Percentiles rank a stretch among this genome's conserved stretches.
Evolutionary conservation across 2,797 vertebrate genomes (phyloP).

Genomic region (Arvicola amphibius): DNA sequence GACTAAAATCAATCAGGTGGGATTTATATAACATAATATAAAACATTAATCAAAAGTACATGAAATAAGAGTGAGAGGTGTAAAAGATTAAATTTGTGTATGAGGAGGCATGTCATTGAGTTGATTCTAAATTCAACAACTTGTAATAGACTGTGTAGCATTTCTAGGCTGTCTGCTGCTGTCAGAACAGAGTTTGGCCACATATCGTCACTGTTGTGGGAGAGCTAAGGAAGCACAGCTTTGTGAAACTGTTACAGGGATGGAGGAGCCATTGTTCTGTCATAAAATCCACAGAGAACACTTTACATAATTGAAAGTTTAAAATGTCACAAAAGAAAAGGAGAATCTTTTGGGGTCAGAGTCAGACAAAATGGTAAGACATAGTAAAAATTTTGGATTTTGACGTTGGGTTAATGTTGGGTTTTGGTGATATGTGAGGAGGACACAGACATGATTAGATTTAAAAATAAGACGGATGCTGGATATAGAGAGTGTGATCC

Average conservation of each 20-base stretch:
- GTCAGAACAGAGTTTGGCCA: background rate
- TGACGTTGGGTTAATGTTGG: background rate
- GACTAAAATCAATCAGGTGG: background rate
- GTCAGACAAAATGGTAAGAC: background rate
- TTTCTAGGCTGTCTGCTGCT: background rate
- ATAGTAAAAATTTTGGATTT: constrained; percentile 8
- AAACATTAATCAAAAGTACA: background rate
- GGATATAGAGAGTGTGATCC: background rate
- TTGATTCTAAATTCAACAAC: constrained; percentile 26
- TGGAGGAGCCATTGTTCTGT: background rate
- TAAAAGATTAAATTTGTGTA: background rate
- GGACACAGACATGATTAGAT: background rate
- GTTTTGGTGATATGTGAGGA: background rate
- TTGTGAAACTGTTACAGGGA: background rate
- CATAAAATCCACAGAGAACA: background rate
- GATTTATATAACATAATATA: background rate
- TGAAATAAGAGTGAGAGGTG: background rate
- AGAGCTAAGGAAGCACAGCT: background rate
- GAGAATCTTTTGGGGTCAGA: background rate
- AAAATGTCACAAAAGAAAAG: constrained; percentile 4
- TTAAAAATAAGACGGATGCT: background rate
- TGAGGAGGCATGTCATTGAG: background rate
- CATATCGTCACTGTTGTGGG: background rate
- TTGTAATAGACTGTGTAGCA: background rate
- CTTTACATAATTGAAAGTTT: background rate